Conservation (phyloP, 2,797 vertebrate species). For the Clangula hyemalis region DNA sequence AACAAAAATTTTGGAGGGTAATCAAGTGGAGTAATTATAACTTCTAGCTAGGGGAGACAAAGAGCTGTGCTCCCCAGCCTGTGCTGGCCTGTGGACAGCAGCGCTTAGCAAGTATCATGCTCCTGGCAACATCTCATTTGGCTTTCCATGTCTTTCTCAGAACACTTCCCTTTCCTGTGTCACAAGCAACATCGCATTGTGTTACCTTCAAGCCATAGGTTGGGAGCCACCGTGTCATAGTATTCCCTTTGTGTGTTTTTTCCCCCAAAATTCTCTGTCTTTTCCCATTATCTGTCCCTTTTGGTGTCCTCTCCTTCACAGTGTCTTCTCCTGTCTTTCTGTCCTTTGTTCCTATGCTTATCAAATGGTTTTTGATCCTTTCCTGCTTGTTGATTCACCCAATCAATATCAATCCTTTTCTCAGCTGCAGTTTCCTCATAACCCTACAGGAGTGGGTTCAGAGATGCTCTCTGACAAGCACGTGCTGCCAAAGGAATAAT, state of each 20-base stretch:
- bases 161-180: neutral
- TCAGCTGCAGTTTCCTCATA: neutral
- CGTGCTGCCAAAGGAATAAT: neutral
- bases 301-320: neutral
- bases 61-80: neutral
- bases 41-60: neutral
- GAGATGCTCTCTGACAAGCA: neutral
- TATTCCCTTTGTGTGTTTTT: neutral
- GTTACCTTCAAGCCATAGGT: neutral
- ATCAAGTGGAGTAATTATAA: neutral
- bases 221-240: neutral
- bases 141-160: neutral
- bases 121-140: neutral
- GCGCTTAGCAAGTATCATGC: neutral
- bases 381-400: neutral
- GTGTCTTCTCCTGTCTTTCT: neutral
- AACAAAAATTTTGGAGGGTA: neutral
- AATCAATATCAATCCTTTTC: neutral
- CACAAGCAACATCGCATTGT: neutral
- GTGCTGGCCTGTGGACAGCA: neutral
- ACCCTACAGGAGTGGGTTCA: neutral
- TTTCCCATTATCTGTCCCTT: neutral
- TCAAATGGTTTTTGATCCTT: neutral
- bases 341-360: neutral
- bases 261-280: neutral